phyloP scores from a whole-genome alignment of 2,888 invertebrate genomes.

The Drosophila differens region DNA sequence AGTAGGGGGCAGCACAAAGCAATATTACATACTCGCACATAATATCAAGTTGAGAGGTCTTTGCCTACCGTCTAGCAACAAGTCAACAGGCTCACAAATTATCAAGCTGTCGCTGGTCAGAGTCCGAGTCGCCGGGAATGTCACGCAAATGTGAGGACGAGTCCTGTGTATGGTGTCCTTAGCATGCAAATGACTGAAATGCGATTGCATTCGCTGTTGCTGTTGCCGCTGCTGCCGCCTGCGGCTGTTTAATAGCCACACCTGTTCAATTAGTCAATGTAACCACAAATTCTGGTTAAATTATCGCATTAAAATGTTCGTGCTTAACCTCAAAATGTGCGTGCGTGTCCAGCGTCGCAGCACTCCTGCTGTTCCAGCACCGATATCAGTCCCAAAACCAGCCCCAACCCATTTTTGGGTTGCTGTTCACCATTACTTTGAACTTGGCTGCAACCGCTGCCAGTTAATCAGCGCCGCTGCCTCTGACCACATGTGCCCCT shows the following conservation, averaged over 20 bases:
- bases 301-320: constrained; percentile 85
- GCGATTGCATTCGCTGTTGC: constrained; percentile 62
- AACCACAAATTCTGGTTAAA: constrained; percentile 85
- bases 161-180: constrained; percentile 37
- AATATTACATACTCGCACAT: constrained; percentile 59
- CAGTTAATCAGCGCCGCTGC: constrained; percentile 76
- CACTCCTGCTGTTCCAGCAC: constrained; percentile 50
- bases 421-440: constrained; percentile 57
- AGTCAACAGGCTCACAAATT: constrained; percentile 84
- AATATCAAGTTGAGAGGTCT: constrained; percentile 47
- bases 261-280: constrained; percentile 85
- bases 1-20: constrained; percentile 15
- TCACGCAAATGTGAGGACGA: constrained; percentile 70
- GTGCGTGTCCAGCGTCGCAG: constrained; percentile 54
- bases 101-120: constrained; percentile 80
- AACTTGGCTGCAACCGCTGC: constrained; percentile 68
- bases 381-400: constrained; percentile 11
- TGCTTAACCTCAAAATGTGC: constrained; percentile 83
- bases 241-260: constrained; percentile 83
- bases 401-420: constrained; percentile 21
- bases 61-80: constrained; percentile 35
- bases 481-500: constrained; percentile 49
- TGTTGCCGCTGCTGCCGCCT: constrained; percentile 40
- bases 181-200: constrained; percentile 61
- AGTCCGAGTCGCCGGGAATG: constrained; percentile 52